Evolutionary conservation across 1,140 invertebrate genomes (phyloP), one percentile per base, ranked within the genome.

Genomic region (Bradysia coprophila): DNA sequence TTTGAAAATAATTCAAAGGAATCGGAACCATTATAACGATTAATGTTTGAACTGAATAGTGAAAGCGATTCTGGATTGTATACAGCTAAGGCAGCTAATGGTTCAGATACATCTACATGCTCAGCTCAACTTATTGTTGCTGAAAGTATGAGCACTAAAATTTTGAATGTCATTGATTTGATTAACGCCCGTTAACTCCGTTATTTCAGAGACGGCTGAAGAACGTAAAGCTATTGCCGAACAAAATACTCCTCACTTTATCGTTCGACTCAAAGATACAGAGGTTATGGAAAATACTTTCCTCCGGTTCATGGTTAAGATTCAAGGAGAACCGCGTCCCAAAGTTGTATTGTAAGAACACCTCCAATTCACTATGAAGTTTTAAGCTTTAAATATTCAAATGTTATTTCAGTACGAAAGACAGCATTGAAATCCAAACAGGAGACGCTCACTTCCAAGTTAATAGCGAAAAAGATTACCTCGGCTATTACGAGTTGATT

Each of bases 41-140:
- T 31, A 31, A 21, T 38, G 21, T 19, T 38, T 38, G 18, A 38
- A 19, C 6, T 37, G 36, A 19, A 37, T 39, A 62, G 67, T 18
- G 79, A 81, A 42, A 73, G 75, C 24, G 93, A 98, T 63, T 73
- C 75, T 2, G 93, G 92, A 13, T 71, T 88, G 18, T 98, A 98
- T 56, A 92, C 86, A 1, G 88, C 87, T 39, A 72, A 83, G 28
- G 91, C 89, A n/a, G 75, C 75, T 34, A 92, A 91, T 55, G 64
- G 66, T 1, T 75, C 80, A 23, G 82, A 87, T 23, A 80, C 78
- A 50, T 72, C 82, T 6, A 76, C 76, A 40, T 86, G 84, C 55
- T 87, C 84, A 28, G 83, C 85, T 36, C 81, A 86, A 55, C 70
- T 92, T 40, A 69, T 83, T 41, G 83, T 92, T 37, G 78, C 86